Base-by-base conservation (phyloP, 2,797 vertebrate species). In the Silurus aristotelis region DNA sequence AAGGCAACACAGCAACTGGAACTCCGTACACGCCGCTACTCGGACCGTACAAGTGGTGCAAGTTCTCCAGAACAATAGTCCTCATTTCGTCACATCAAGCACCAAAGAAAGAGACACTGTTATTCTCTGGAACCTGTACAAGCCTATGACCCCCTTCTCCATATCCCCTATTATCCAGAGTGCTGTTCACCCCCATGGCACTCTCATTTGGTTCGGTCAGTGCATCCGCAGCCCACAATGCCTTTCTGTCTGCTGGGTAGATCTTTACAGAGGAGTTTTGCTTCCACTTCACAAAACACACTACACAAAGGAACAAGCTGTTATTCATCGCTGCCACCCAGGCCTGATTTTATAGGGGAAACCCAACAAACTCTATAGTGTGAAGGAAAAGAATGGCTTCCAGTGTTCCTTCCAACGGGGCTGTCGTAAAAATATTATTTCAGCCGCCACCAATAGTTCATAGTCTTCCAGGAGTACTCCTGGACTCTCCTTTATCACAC, bases 381-480 rank as follows among this genome's bases (percentile, higher is more conserved):
- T 72, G 14, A 15, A 38, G 63, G 17, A 72, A 22, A 70, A 80
- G 61, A 86, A 46, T 81, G 76, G 63, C 64, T 81, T 52, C n/a
- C 77, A 48, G 22, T 67, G 82, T 83, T 58, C 63, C 12, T 13
- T 60, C 61, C 52, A 64, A 61, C 27, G 78, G 67, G 55, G 64
- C 64, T 80, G 27, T 67, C 43, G 25, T 82, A 82, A 78, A 89
- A 86, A 87, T 86, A 86, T 87, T 86, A 87, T 84, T 86, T 38
- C 31, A 67, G 48, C 25, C 12, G 67, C 63, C 60, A 43, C 31
- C 60, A 52, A 52, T 48, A 66, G 22, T 46, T n/a, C 20, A n/a
- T 70, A n/a, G 17, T 27, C 43, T 58, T 77, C 43, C 75, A 25
- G 31, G 27, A 78, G 78, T 15, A 46, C 58, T 66, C 38, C 83